Percentiles rank a stretch among this genome's conserved stretches.
phyloP scores from a whole-genome alignment of 2,888 invertebrate species.

The Molanna angustata region DNA sequence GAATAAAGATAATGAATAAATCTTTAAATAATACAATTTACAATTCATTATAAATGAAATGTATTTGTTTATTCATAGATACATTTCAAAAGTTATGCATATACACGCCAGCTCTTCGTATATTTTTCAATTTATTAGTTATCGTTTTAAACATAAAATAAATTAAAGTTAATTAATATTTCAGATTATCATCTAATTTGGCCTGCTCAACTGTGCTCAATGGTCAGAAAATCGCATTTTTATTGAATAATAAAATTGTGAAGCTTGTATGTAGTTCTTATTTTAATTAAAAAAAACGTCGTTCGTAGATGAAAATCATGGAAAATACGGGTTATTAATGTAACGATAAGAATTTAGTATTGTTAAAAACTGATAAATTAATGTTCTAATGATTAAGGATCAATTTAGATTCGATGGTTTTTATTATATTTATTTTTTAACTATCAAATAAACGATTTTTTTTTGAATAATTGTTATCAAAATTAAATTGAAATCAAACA shows the following conservation, averaged over 20 bases:
- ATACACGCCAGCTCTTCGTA: too few species aligned
- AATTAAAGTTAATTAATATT: too few species aligned
- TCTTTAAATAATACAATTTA: too few species aligned
- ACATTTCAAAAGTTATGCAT: too few species aligned
- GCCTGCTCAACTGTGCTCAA: constrained; percentile 20
- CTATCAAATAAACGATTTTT: background rate
- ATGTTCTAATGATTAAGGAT: constrained; percentile 4
- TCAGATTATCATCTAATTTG: constrained; percentile 6
- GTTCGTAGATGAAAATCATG: constrained; percentile 23
- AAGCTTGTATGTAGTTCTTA: constrained; percentile 18
- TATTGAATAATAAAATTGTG: constrained; percentile 9
- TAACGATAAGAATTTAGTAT: constrained; percentile 15
- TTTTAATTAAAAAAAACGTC: constrained; percentile 8
- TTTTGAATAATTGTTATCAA: background rate
- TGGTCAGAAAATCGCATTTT: too few species aligned
- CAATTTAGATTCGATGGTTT: background rate
- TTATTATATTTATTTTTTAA: constrained; percentile 4
- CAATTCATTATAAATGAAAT: too few species aligned
- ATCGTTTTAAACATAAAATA: too few species aligned
- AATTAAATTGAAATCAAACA: too few species aligned
- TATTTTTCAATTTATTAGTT: too few species aligned
- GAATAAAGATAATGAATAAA: too few species aligned
- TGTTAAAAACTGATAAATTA: constrained; percentile 16
- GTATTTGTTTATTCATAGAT: too few species aligned
- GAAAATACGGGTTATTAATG: constrained; percentile 31